Percentiles rank a stretch among this genome's conserved stretches.
These are phyloP conservation scores for Ptychadena robeensis DNA, from an alignment of 2,797 vertebrate genomes.

Conservation along the genomic window DNA sequence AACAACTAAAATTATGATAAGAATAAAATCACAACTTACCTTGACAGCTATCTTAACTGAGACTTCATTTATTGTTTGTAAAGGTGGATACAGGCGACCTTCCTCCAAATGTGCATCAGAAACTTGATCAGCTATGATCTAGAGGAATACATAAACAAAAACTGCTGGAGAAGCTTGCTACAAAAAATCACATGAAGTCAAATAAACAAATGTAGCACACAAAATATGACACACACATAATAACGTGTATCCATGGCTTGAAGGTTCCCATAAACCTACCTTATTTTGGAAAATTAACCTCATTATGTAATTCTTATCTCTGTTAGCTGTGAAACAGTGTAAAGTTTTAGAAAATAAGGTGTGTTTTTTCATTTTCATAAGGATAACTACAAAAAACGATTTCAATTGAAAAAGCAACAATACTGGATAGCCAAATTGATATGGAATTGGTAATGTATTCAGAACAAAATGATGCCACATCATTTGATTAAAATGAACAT, in stretches of 20 bases:
- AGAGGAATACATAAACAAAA: constrained; percentile 9
- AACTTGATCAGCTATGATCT: constrained; percentile 90
- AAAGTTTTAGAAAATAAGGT: neutral
- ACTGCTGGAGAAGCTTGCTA: neutral
- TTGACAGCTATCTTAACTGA: constrained; percentile 88
- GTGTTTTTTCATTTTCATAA: neutral
- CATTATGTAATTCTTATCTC: neutral
- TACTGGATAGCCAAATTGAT: too few species aligned
- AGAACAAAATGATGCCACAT: too few species aligned
- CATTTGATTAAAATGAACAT: too few species aligned
- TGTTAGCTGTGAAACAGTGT: neutral
- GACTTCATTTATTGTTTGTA: constrained; percentile 84
- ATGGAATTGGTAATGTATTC: too few species aligned
- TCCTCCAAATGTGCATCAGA: constrained; percentile 88
- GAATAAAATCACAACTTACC: constrained; percentile 72
- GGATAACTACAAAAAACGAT: neutral
- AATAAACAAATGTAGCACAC: neutral
- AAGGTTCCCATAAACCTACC: neutral
- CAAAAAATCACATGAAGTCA: neutral
- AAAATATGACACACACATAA: neutral
- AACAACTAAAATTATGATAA: neutral
- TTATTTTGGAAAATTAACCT: neutral
- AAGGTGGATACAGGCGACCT: constrained; percentile 92
- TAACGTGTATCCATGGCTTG: neutral
- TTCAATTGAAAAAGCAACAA: too few species aligned